Percentiles rank a stretch among this genome's conserved stretches.
Evolutionary conservation across 2,888 invertebrate genomes (phyloP).

Genomic region (Itoplectis maculator): DNA sequence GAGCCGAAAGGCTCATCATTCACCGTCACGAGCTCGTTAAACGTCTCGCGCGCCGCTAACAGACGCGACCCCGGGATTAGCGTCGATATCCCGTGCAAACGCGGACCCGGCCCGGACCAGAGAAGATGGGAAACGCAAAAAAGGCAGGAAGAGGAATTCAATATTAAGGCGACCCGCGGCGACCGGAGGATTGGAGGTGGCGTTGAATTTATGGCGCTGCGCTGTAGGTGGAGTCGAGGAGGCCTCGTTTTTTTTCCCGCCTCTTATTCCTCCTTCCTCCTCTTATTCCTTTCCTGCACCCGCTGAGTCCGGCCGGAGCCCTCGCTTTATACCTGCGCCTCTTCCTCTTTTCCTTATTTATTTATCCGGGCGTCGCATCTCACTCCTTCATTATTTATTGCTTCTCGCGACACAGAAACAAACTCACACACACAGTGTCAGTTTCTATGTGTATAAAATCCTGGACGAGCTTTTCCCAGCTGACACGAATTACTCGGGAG

Average conservation of each 20-base stretch:
- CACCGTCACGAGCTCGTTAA: conserved; percentile 61
- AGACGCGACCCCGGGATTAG: conserved; percentile 62
- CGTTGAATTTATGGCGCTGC: conserved; percentile 53
- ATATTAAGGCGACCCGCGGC: conserved; percentile 52
- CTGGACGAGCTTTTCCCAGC: neutral
- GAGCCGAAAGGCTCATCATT: conserved; percentile 47
- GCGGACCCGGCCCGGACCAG: conserved; percentile 49
- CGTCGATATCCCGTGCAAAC: conserved; percentile 57
- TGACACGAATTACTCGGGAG: conserved; percentile 32
- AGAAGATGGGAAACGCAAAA: conserved; percentile 14
- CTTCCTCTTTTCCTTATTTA: conserved; percentile 18
- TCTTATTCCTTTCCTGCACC: conserved; percentile 3
- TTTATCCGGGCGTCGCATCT: conserved; percentile 39
- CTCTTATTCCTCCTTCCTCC: conserved; percentile 6
- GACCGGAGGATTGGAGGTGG: conserved; percentile 12
- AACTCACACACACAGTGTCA: neutral
- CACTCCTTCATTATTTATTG: conserved; percentile 49
- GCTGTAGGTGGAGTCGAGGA: conserved; percentile 40
- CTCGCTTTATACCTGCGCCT: conserved; percentile 15
- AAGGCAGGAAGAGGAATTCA: conserved; percentile 51
- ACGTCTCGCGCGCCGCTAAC: conserved; percentile 60
- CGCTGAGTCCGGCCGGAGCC: neutral
- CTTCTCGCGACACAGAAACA: conserved; percentile 3
- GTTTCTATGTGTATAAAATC: conserved; percentile 4
- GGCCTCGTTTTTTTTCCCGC: conserved; percentile 17